phyloP scores from a whole-genome alignment of 2,797 vertebrate genomes.

The Lithobates sylvaticus region DNA sequence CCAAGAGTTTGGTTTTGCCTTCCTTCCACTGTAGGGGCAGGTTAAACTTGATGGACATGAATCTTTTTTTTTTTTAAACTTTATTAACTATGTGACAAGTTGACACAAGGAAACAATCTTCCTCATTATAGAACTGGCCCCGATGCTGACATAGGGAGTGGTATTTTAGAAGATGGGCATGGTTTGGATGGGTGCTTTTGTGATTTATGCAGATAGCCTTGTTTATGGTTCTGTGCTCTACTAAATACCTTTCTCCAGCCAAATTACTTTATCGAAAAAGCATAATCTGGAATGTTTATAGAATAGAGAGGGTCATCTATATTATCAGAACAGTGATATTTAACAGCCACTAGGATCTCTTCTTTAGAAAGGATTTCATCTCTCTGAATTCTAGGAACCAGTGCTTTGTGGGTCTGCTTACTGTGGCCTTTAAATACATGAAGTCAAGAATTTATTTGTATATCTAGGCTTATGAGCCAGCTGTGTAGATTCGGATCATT shows the following conservation, averaged over 20 bases:
- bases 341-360: neutral
- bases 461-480: neutral
- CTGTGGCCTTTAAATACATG: neutral
- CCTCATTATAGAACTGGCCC: neutral
- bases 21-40: no score
- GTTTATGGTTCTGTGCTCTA: no score
- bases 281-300: neutral
- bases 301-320: neutral
- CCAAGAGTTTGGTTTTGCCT: no score
- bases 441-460: neutral
- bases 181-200: neutral
- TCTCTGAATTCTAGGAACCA: neutral
- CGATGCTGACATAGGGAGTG: neutral
- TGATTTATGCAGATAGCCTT: no score
- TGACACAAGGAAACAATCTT: neutral
- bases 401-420: neutral
- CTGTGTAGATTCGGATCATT: neutral
- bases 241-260: neutral
- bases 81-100: no score
- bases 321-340: neutral
- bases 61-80: no score
- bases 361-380: neutral
- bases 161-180: no score
- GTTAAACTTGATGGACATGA: no score
- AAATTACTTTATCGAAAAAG: no score